Evolutionary conservation across 2,888 invertebrate species (phyloP), one percentile per base, ranked within the genome.

Genomic region (Meteorus cinctellus): DNA sequence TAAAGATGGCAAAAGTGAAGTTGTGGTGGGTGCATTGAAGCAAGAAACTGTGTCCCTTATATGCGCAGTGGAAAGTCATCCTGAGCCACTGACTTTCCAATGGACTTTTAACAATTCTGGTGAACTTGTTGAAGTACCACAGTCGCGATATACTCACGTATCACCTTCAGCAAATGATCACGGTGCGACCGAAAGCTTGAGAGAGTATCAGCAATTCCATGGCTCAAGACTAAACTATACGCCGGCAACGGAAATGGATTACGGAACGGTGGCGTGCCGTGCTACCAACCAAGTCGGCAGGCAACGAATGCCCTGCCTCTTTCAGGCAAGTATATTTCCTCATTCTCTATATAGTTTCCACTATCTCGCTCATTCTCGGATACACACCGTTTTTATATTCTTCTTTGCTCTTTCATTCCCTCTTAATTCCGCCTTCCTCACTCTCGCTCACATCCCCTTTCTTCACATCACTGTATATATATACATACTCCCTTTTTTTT

Each of bases 81-180:
- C 97, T n/a, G 93, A 96, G 10, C 92, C 95, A 75, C 93, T 94
- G 84, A 93, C 94, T 86, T 97, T 96, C 90, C 95, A 96, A 86
- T 97, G 97, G 97, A 96, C 96, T 81, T 96, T 97, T 92, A 97
- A 97, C 91, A 96, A 96, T 89, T 96, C 96, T 77, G 96, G 96
- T 24, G 96, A 96, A 87, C 94, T 95, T 90, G 94, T 94, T 69
- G 95, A 96, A 88, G 92, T 96, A 82, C 93, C 96, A 76, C 90
- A 91, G 79, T 93, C 94, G 72, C 93, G 93, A 84, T 84, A 87
- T 78, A 85, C 84, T 60, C 86, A 88, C 81, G 83, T 82, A 78
- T 81, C 84, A 51, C 81, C 76, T 75, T 77, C 36, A 71, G 81
- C 86, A 83, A 80, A 88, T 83, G 77, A 87, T 81, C 70, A 36